Evolutionary conservation across 2,888 invertebrate species (phyloP), one percentile per base, ranked within the genome.

Genomic region (Lithodes maja): DNA sequence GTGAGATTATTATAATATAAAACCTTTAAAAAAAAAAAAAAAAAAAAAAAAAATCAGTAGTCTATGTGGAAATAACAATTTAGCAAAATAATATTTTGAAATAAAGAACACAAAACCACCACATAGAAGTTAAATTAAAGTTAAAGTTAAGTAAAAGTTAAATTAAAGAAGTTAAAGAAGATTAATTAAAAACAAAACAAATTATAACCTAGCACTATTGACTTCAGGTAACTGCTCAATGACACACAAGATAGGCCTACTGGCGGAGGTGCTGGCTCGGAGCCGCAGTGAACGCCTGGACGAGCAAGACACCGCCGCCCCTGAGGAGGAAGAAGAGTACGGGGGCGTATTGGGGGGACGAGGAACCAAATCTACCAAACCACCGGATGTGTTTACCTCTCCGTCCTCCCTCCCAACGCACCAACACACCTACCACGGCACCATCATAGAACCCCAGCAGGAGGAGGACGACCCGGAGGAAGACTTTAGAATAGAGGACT

Each of bases 401-500:
- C 33, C 33, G 68, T 15, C 7, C 17, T n/a, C 71, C 17, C 71
- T 71, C 17, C 17, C 71, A 1, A 71, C 71, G 17, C 17, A 12
- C 17, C 71, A 71, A n/a, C 71, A n/a, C 71, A 71, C 7, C 15
- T 12, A 7, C 15, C 68, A n/a, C 7, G 61, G 49, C 3, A 33
- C 12, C 3, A 15, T 55, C 17, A 49, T 52, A 7, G 12, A n/a
- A 17, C 15, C 15, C 54, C 7, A 84, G 15, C 86, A 82, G 54
- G 53, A 49, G 1, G 75, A 75, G 15, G 81, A 68, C 3, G 87
- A 87, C 50, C 83, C 83, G 49, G 87, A 83, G 1, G 83, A 87
- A 53, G 87, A 87, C 49, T 71, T 87, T 33, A 77, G 17, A 52
- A 87, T 87, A 61, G 87, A 83, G 12, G 87, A 87, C 2, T 83